Evolutionary conservation across 2,888 invertebrate genomes (phyloP).

Genomic region (Ptychoptera contaminata): DNA sequence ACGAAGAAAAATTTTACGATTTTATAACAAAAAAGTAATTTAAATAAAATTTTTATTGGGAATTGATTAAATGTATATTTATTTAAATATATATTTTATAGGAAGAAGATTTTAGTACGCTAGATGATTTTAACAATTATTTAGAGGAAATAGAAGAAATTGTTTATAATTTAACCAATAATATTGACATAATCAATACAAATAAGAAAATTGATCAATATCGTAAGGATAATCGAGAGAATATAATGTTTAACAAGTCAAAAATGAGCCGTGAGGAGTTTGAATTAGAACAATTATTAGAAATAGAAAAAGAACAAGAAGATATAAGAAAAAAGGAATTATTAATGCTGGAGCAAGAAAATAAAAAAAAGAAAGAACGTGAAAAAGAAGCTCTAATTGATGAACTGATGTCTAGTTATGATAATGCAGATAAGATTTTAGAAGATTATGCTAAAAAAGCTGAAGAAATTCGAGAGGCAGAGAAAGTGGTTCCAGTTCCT

Average conservation of each 20-base stretch:
- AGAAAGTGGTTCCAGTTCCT: conserved; percentile 20
- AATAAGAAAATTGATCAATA: conserved; percentile 83
- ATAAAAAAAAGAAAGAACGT: conserved; percentile 66
- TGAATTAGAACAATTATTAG: conserved; percentile 71
- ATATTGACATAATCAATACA: conserved; percentile 75
- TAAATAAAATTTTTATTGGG: not conserved
- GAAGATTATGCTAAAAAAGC: conserved; percentile 59
- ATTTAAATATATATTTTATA: conserved; percentile 3
- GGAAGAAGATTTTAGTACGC: conserved; percentile 75
- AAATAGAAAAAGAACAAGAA: conserved; percentile 64
- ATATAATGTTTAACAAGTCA: conserved; percentile 64
- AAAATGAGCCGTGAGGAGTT: conserved; percentile 65
- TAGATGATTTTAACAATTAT: conserved; percentile 88
- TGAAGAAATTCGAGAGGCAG: conserved; percentile 49
- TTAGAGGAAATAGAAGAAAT: conserved; percentile 88
- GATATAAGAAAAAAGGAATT: conserved; percentile 53
- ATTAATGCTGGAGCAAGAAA: conserved; percentile 32
- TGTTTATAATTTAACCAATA: conserved; percentile 78
- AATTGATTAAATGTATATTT: not conserved
- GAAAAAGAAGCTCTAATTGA: conserved; percentile 88
- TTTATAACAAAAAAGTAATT: conserved; percentile 69
- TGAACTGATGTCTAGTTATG: conserved; percentile 85
- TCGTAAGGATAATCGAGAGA: conserved; percentile 76
- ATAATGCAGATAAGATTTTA: conserved; percentile 76
- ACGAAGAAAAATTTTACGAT: conserved; percentile 68